phyloP scores from a whole-genome alignment of 2,888 invertebrate species.

The Synanthedon andrenaeformis region DNA sequence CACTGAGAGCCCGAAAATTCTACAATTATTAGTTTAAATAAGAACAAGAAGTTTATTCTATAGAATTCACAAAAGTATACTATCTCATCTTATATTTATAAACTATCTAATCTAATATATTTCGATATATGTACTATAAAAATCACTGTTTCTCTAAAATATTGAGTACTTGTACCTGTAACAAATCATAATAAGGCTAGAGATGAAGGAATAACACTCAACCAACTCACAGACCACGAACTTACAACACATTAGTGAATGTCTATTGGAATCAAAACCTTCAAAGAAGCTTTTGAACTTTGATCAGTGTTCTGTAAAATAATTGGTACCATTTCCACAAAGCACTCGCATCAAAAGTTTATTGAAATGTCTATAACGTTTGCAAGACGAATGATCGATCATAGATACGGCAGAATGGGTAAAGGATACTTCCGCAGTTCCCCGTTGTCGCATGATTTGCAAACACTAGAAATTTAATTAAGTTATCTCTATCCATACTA shows the following conservation, averaged over 20 bases:
- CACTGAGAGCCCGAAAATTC: too few species aligned
- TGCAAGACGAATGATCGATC: not conserved
- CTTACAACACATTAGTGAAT: not conserved
- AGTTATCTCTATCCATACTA: too few species aligned
- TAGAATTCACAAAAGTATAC: too few species aligned
- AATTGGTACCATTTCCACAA: not conserved
- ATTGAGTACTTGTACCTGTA: not conserved
- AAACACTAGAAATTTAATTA: too few species aligned
- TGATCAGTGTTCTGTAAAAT: conserved; percentile 4
- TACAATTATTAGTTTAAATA: too few species aligned
- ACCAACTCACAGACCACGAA: not conserved
- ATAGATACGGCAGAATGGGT: not conserved
- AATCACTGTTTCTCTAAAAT: not conserved
- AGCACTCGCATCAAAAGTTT: not conserved
- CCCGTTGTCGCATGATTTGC: too few species aligned
- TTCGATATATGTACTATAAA: not conserved
- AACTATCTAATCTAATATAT: too few species aligned
- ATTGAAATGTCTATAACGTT: conserved; percentile 1
- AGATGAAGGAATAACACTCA: not conserved
- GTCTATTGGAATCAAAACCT: conserved; percentile 1
- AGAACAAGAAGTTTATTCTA: too few species aligned
- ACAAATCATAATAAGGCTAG: not conserved
- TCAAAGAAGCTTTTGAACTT: conserved; percentile 3
- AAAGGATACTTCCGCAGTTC: too few species aligned
- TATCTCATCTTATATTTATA: too few species aligned